These are phyloP conservation scores for Montipora cactus DNA, from an alignment of 64 coral and sea anemone species.

Conservation along the genomic window DNA sequence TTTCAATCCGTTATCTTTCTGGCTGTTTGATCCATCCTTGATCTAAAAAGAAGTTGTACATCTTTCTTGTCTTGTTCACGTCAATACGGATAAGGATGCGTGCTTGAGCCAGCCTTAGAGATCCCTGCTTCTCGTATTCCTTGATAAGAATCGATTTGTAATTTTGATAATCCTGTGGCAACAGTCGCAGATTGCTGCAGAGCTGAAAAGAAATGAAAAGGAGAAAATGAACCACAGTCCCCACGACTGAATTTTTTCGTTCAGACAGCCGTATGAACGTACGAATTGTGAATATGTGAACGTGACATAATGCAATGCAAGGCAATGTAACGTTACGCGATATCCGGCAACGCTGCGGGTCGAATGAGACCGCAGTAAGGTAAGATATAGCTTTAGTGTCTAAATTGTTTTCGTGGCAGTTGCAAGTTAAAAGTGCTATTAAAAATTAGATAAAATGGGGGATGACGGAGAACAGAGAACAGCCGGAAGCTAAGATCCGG, in stretches of 20 bases:
- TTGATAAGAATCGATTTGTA: conserved; percentile 89
- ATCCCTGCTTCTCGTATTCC: conserved; percentile 85
- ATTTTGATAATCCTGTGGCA: conserved; percentile 84
- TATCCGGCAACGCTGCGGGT: too few species aligned
- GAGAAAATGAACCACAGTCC: background rate
- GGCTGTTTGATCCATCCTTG: conserved; percentile 87
- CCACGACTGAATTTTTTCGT: background rate
- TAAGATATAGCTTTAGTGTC: too few species aligned
- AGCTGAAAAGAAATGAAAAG: conserved; percentile 46
- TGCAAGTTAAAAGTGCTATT: too few species aligned
- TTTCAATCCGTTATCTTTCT: conserved; percentile 50
- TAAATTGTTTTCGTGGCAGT: too few species aligned
- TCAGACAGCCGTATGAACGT: too few species aligned
- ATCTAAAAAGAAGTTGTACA: conserved; percentile 95
- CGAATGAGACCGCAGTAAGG: too few species aligned
- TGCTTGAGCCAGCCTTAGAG: conserved; percentile 86
- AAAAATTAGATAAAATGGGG: too few species aligned
- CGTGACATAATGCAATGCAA: too few species aligned
- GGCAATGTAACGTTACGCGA: too few species aligned
- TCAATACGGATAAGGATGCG: conserved; percentile 92
- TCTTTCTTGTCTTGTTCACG: conserved; percentile 98
- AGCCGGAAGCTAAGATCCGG: too few species aligned
- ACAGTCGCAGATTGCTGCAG: conserved; percentile 79
- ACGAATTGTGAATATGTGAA: too few species aligned
- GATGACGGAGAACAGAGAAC: too few species aligned